phyloP scores from a whole-genome alignment of 1,140 invertebrate genomes.

The Wasmannia auropunctata region DNA sequence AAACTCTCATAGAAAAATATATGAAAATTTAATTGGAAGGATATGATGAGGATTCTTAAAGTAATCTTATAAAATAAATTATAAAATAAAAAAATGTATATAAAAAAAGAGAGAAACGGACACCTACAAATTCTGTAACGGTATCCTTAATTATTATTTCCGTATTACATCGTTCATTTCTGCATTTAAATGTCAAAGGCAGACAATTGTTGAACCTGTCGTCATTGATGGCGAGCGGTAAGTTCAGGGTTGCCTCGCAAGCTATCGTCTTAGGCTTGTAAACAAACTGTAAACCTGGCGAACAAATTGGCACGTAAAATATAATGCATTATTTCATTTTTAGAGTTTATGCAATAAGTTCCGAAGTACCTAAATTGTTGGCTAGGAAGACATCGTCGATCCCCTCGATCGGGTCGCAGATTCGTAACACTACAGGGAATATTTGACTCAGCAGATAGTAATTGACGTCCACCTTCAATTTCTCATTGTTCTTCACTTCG shows the following conservation, averaged over 20 bases:
- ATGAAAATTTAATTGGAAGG: background rate
- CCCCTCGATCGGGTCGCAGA: slow-evolving; percentile 98
- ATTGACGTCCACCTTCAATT: slow-evolving; percentile 91
- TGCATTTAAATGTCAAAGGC: slow-evolving; percentile 89
- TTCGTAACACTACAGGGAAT: slow-evolving; percentile 96
- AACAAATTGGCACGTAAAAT: slow-evolving; percentile 69
- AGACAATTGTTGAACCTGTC: slow-evolving; percentile 92
- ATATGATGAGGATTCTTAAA: background rate
- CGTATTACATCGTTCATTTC: slow-evolving; percentile 86
- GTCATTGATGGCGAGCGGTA: slow-evolving; percentile 87
- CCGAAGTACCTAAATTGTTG: slow-evolving; percentile 90
- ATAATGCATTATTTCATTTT: background rate
- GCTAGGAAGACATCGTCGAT: slow-evolving; percentile 96
- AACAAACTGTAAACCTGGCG: slow-evolving; percentile 84
- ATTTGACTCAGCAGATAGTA: slow-evolving; percentile 96
- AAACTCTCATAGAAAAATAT: background rate
- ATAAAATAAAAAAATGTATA: background rate
- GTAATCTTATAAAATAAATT: background rate
- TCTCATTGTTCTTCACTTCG: slow-evolving; percentile 91
- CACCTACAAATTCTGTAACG: slow-evolving; percentile 73
- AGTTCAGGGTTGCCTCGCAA: slow-evolving; percentile 85
- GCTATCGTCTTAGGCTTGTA: slow-evolving; percentile 83
- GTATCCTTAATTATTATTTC: slow-evolving; percentile 84
- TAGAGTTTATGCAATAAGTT: background rate
- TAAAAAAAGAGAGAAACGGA: slow-evolving; percentile 3